These are phyloP conservation scores for Ditula angustiorana DNA, from an alignment of 2,888 invertebrate genomes.

Conservation along the genomic window DNA sequence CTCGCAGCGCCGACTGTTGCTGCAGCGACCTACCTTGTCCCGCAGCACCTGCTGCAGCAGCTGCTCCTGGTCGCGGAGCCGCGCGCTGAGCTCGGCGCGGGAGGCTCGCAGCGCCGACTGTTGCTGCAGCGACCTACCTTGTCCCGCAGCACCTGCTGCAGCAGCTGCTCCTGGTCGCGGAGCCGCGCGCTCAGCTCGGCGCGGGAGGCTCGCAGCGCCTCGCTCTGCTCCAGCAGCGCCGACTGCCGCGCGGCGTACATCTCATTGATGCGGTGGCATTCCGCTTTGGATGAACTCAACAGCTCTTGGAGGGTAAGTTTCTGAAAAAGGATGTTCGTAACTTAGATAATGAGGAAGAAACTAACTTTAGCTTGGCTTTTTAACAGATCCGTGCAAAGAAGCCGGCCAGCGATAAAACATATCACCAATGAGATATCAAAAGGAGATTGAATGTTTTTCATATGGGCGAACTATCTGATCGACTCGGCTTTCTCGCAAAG, in stretches of 20 bases:
- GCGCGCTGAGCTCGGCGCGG: constrained; percentile 68
- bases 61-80: too few relatives aligned
- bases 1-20: too few relatives aligned
- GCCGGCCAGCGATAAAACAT: too few relatives aligned
- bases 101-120: constrained; percentile 66
- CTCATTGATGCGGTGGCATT: constrained; percentile 80
- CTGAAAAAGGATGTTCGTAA: constrained; percentile 54
- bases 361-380: too few relatives aligned
- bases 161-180: constrained; percentile 68
- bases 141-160: constrained; percentile 71
- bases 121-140: constrained; percentile 72
- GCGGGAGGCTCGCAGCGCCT: constrained; percentile 61
- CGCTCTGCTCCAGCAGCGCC: constrained; percentile 68
- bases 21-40: too few relatives aligned
- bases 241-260: constrained; percentile 75
- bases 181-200: constrained; percentile 63
- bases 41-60: too few relatives aligned
- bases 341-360: neutral
- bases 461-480: too few relatives aligned
- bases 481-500: too few relatives aligned
- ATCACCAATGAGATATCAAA: too few relatives aligned
- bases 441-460: too few relatives aligned
- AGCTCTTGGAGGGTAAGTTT: constrained; percentile 71
- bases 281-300: constrained; percentile 70
- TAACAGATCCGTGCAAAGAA: too few relatives aligned